Conservation (phyloP, 1,140 invertebrate genomes). For the Zelostemma sp. region DNA sequence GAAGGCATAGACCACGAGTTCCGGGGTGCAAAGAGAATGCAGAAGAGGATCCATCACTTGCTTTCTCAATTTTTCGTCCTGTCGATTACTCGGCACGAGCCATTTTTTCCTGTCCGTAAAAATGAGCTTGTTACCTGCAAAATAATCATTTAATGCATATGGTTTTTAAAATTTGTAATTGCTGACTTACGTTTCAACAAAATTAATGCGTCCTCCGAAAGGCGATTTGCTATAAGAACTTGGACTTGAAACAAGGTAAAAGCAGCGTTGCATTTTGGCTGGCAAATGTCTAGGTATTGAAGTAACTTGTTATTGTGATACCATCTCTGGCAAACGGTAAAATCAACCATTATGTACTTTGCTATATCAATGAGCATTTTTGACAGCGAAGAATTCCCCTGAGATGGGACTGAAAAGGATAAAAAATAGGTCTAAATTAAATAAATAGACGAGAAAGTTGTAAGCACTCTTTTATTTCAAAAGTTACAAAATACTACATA, state of each 20-base stretch:
- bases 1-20: conserved; percentile 36
- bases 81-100: conserved; percentile 21
- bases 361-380: too few relatives aligned
- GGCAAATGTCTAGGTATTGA: too few relatives aligned
- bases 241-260: conserved; percentile 46
- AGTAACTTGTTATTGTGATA: too few relatives aligned
- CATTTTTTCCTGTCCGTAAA: conserved; percentile 26
- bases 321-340: too few relatives aligned
- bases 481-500: too few relatives aligned
- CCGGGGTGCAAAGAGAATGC: conserved; percentile 29
- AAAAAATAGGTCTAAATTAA: too few relatives aligned
- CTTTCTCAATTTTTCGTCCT: conserved; percentile 19
- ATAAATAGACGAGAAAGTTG: too few relatives aligned
- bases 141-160: background rate
- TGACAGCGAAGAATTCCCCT: too few relatives aligned
- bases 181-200: conserved; percentile 5
- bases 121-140: conserved; percentile 29
- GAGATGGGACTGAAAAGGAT: too few relatives aligned
- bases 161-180: too few relatives aligned
- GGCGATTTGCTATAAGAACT: conserved; percentile 55
- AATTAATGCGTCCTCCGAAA: conserved; percentile 41
- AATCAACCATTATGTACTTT: too few relatives aligned
- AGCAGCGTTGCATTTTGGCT: conserved; percentile 8
- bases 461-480: too few relatives aligned
- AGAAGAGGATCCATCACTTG: conserved; percentile 41